phyloP scores from a whole-genome alignment of 2,888 invertebrate species.

The Nephrocerus scutellatus region DNA sequence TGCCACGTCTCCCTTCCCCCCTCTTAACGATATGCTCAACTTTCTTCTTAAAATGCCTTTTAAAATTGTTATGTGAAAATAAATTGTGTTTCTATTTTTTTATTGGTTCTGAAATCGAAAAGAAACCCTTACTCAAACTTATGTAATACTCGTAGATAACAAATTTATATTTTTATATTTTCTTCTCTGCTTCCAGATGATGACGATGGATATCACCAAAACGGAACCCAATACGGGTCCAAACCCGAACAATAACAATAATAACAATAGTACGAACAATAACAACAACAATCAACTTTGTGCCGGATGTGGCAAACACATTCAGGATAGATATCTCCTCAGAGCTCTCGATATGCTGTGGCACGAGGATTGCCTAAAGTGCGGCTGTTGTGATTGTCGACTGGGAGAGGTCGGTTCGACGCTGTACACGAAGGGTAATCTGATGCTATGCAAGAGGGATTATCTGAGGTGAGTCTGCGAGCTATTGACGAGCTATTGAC shows the following conservation, averaged over 20 bases:
- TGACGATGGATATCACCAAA: constrained; percentile 86
- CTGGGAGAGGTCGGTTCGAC: constrained; percentile 95
- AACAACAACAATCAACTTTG: constrained; percentile 63
- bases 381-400: constrained; percentile 94
- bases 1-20: too few relatives aligned
- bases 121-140: background rate
- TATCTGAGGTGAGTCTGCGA: constrained; percentile 70
- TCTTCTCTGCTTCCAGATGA: constrained; percentile 48
- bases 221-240: constrained; percentile 55
- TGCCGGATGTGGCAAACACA: constrained; percentile 90
- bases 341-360: constrained; percentile 90
- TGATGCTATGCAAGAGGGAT: constrained; percentile 91
- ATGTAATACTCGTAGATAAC: background rate
- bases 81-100: constrained; percentile 8
- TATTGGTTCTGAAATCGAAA: constrained; percentile 1
- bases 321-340: constrained; percentile 83
- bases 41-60: constrained; percentile 10
- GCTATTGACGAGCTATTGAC: background rate
- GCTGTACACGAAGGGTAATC: constrained; percentile 89
- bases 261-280: constrained; percentile 36
- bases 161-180: background rate
- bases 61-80: constrained; percentile 4
- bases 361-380: constrained; percentile 98
- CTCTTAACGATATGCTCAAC: too few relatives aligned
- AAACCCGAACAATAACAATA: constrained; percentile 31